Evolutionary conservation across 2,113 vertebrate species (phyloP), one percentile per base, ranked within the genome.

Genomic region (Polyodon spathula): DNA sequence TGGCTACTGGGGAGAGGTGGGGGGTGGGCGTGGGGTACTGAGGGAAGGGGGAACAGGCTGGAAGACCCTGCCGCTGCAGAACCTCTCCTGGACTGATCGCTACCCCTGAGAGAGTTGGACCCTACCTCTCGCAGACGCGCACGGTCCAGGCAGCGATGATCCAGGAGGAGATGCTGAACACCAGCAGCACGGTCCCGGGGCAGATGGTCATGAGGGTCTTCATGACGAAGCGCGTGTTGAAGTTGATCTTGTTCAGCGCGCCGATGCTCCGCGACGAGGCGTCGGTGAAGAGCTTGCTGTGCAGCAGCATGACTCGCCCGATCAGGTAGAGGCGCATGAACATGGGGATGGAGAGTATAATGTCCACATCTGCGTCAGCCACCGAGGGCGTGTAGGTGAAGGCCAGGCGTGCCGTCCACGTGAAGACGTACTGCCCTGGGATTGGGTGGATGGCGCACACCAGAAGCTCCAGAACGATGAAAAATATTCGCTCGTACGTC

Each of bases 201-300:
- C 88, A 89, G 69, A 89, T 81, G 76, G 87, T 88, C 88, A 89
- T 89, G 54, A 89, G 86, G 0, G 87, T 87, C 72, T 89, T 89
- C 83, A 87, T 87, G 71, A 89, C 85, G 5, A 88, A 89, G 64
- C 88, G 87, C 0, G 88, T 87, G 81, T 89, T 86, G 81, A 89
- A 89, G 70, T 86, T 88, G 60, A 89, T 81, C 63, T 84, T 87
- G 80, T 87, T 87, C 63, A 89, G 85, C 27, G 27, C 27, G 27
- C 27, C 27, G 27, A 27, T 27, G 27, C 27, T 27, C 27, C 27
- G 27, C 27, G 27, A 27, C 27, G 27, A 27, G 27, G 27, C 27
- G 27, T 27, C 27, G 2, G 27, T 27, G 27, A 27, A 88, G 58
- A 86, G 77, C 6, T 81, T 84, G 79, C 85, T 87, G 72, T 88